Conservation (phyloP, 2,888 invertebrate genomes). For the Drosophila stalkeri region DNA sequence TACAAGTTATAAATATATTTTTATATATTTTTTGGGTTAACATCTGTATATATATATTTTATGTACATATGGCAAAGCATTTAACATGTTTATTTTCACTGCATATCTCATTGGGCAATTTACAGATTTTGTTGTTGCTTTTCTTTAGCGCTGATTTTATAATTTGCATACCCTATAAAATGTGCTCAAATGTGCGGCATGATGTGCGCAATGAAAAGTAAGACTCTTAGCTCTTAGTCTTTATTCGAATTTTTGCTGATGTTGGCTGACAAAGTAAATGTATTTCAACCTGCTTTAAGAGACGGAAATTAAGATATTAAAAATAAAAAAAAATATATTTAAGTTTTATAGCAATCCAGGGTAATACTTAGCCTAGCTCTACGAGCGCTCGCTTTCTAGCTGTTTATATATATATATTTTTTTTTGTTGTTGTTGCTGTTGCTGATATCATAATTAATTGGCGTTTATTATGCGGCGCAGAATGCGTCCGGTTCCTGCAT, state of each 20-base stretch:
- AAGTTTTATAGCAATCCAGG: background rate
- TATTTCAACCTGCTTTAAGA: background rate
- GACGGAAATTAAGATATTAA: background rate
- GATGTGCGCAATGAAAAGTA: background rate
- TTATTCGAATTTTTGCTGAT: too few relatives aligned
- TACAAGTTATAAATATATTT: background rate
- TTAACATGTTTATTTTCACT: slow-evolving; percentile 34
- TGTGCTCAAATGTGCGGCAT: background rate
- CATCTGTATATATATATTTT: background rate
- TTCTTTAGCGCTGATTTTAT: slow-evolving; percentile 17
- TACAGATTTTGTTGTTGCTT: slow-evolving; percentile 50
- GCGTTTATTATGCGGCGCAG: slow-evolving; percentile 52
- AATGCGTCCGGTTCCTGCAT: slow-evolving; percentile 39
- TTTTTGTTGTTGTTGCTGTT: slow-evolving; percentile 11
- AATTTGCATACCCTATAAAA: slow-evolving; percentile 17
- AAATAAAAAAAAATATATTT: too few relatives aligned
- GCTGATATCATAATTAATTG: slow-evolving; percentile 72
- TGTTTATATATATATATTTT: too few relatives aligned
- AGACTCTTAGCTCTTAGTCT: background rate
- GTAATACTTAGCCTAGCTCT: background rate
- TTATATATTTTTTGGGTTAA: background rate
- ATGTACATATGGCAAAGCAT: slow-evolving; percentile 12
- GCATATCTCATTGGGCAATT: slow-evolving; percentile 40
- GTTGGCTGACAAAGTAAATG: background rate
- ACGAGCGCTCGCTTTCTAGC: background rate